These are phyloP conservation scores for Theocolax elegans DNA, from an alignment of 1,140 invertebrate species.

Conservation along the genomic window DNA sequence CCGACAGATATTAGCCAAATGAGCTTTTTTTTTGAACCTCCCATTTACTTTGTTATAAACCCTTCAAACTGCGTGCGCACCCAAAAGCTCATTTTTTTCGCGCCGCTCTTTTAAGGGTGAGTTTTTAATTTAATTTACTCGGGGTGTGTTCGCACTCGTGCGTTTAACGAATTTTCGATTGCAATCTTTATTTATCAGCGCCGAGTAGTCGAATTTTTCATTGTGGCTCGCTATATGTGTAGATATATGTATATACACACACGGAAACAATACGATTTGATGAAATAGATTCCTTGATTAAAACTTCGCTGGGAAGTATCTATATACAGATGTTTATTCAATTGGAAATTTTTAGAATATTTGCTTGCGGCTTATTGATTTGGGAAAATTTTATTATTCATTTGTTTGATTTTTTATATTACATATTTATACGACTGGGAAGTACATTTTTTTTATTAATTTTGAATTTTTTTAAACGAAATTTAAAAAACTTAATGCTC, in stretches of 20 bases:
- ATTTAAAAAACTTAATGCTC: no score
- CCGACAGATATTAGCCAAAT: constrained; percentile 24
- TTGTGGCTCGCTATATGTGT: not conserved
- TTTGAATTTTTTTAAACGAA: no score
- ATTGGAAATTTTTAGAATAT: no score
- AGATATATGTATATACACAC: no score
- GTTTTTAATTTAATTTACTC: constrained; percentile 22
- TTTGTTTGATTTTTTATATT: no score
- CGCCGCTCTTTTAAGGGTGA: not conserved
- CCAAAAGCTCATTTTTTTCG: no score
- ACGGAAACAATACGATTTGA: constrained; percentile 11
- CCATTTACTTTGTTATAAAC: constrained; percentile 17
- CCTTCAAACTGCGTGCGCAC: not conserved
- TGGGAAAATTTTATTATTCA: no score
- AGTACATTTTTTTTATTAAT: no score
- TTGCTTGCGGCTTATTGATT: no score
- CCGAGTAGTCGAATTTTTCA: not conserved
- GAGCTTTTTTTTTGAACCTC: constrained; percentile 20
- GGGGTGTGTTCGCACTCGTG: not conserved
- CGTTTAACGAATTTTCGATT: constrained; percentile 25
- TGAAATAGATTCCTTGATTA: not conserved
- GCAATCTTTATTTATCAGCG: constrained; percentile 13
- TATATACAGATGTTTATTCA: no score
- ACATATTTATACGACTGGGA: no score
- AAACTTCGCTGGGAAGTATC: no score